Base-by-base conservation (phyloP, 1,140 invertebrate species). In the Leptinotarsa lineolata region DNA sequence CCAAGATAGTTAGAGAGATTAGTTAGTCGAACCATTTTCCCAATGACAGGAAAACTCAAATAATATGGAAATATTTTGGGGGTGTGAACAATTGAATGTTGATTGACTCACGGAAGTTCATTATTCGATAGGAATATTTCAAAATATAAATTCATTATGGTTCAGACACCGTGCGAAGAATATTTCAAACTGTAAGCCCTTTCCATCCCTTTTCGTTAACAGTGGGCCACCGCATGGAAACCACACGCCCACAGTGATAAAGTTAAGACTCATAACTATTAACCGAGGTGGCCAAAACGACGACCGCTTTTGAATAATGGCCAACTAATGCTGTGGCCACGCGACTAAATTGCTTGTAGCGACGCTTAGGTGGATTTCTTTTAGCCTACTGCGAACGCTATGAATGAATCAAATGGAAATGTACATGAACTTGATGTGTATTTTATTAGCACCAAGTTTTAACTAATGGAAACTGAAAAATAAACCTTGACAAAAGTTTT, bases 291-390 rank as follows among this genome's bases (percentile, higher is more conserved):
- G 48, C 48, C 48, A 54, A 54, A 54, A 54, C 48, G 48, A 16
- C 48, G 54, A 45, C 54, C 45, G 21, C 58, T 60, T 48, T 63
- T 72, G 70, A 72, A 66, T 72, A 72, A 72, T 72, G 60, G 70
- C 22, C 60, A 72, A 72, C 70, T 72, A 72, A 72, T 65, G 70
- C 30, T 39, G 18, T 11, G 46, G 70, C 63, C 70, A 72, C 70
- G 70, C 61, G 70, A 60, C 70, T 39, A 54, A 45, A 48, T 65
- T 22, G 63, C 22, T 45, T 21, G 39, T 60, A 70, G 69, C 39
- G 46, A 70, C 48, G 48, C 48, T 54, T 18, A 54, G 15, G 48
- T 54, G 48, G 48, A 54, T 54, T 54, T 54, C 48, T 54, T 54
- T 18, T 16, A 15, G 48, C 48, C 48, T 18, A 54, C 16, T 54